Percentiles rank a stretch among this genome's conserved stretches.
Evolutionary conservation across 2,797 vertebrate genomes (phyloP).

Genomic region (Pangasius djambal): DNA sequence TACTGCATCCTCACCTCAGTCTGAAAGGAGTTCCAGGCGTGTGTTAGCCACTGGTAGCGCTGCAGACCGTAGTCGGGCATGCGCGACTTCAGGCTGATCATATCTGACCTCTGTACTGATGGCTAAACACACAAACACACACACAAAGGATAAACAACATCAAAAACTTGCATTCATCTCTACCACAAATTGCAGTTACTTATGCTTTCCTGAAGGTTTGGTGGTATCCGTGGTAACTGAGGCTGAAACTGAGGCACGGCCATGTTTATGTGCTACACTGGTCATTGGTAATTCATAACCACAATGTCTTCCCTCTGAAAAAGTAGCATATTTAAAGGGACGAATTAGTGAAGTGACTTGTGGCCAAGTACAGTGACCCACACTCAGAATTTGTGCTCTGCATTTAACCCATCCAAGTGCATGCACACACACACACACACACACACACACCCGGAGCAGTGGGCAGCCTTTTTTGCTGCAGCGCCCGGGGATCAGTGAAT

Average conservation of each 20-base stretch:
- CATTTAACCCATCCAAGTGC: too few relatives aligned
- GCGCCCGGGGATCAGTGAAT: too few relatives aligned
- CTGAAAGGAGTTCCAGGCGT: conserved; percentile 98
- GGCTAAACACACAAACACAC: conserved; percentile 72
- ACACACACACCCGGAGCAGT: too few relatives aligned
- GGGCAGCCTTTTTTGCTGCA: too few relatives aligned
- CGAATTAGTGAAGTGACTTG: neutral
- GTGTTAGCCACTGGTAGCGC: conserved; percentile 93
- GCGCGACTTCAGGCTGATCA: conserved; percentile 93
- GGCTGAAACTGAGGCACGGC: neutral
- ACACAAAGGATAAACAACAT: conserved; percentile 1
- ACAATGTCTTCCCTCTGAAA: neutral
- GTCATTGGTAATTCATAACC: neutral
- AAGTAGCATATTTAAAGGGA: neutral
- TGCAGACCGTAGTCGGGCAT: conserved; percentile 93
- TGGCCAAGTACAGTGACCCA: too few relatives aligned
- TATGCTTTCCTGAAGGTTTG: neutral
- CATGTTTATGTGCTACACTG: neutral
- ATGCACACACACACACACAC: too few relatives aligned
- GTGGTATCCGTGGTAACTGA: neutral
- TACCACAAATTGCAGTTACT: neutral
- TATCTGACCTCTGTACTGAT: conserved; percentile 89
- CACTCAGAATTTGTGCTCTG: too few relatives aligned
- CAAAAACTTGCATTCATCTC: neutral
- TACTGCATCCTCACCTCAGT: conserved; percentile 81